Evolutionary conservation across 2,888 invertebrate species (phyloP), one percentile per base, ranked within the genome.

Genomic region (Polyommatus icarus): DNA sequence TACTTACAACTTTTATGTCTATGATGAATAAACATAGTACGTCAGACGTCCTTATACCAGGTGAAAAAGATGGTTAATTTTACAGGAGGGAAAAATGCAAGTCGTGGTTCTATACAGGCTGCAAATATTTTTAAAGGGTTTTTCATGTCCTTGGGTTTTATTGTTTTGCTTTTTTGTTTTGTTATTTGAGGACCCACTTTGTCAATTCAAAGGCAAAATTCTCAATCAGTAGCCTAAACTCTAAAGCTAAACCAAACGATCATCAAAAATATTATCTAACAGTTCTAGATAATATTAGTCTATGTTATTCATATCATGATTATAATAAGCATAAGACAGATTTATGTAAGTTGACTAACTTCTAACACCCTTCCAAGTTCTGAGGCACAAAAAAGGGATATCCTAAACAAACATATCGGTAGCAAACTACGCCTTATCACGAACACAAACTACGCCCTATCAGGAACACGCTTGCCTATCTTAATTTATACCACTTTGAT

Each of bases 351-450:
- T 72, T 40, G 8, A 71, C 36, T 18, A 71, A 18, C 50, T n/a
- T 40, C 72, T 72, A 72, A 40, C n/a, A 72, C 36, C 36, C 72
- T 18, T 18, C 8, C 36, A n/a, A 40, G 54, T 54, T 54, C 36
- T 5, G 36, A 20, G n/a, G n/a, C 18, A 72, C 71, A 72, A 36
- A 40, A 36, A 36, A 40, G n/a, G 72, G 72, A 40, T 40, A 10
- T 72, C 72, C 72, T 20, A 72, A 72, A 72, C 72, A 40, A 72
- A 72, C 72, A 72, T 67, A 67, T 67, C 32, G 67, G 15, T 67
- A 40, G 40, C 72, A 40, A 72, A 40, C 40, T 20, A 72, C 72
- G 40, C 18, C 29, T 24, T 75, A 50, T 40, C 40, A 73, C 2
- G 0, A 20, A 72, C 36, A 40, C 36, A 18, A 46, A 46, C 46